Evolutionary conservation across 2,797 vertebrate species (phyloP).

Genomic region (Myotis findleyi): DNA sequence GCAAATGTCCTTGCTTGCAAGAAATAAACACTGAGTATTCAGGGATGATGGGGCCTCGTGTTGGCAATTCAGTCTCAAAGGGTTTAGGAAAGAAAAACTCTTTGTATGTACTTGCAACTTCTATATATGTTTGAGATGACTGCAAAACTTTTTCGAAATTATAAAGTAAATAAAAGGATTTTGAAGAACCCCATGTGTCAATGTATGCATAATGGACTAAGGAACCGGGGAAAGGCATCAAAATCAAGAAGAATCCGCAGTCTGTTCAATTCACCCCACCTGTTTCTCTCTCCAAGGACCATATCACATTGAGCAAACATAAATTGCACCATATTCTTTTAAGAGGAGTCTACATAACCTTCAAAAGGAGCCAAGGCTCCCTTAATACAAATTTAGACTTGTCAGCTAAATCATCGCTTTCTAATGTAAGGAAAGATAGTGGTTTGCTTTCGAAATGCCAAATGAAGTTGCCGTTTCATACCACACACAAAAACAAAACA

Average conservation of each 20-base stretch:
- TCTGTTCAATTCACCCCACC: neutral
- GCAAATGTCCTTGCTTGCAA: neutral
- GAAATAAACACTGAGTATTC: constrained; percentile 2
- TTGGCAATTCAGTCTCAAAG: neutral
- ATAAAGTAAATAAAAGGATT: neutral
- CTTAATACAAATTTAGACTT: constrained; percentile 11
- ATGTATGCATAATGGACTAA: neutral
- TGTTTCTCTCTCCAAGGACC: neutral
- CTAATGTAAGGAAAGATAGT: neutral
- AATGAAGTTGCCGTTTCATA: neutral
- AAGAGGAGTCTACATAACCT: constrained; percentile 19
- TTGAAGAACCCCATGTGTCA: neutral
- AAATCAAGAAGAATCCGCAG: neutral
- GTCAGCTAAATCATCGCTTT: constrained; percentile 31
- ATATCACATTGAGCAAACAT: neutral
- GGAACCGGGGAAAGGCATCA: neutral
- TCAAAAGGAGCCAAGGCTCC: neutral
- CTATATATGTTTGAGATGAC: neutral
- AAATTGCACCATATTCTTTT: neutral
- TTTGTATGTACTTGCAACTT: neutral
- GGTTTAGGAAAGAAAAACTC: constrained; percentile 18
- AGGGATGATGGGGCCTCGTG: neutral
- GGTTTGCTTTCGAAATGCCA: neutral
- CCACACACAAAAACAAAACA: neutral
- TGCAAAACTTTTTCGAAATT: neutral